Conservation (phyloP, 2,113 vertebrate species). For the Vulpes lagopus region DNA sequence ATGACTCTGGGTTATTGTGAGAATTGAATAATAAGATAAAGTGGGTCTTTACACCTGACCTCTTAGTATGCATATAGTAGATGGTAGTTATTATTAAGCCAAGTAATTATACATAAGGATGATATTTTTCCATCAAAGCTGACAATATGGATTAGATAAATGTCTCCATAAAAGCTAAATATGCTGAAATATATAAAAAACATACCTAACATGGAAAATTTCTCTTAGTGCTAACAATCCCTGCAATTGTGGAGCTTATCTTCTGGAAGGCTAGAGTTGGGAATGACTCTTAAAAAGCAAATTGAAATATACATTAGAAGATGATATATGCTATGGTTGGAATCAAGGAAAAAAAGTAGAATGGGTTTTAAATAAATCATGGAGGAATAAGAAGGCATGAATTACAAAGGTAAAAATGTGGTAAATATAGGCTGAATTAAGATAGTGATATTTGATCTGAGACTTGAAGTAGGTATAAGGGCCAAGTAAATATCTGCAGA, state of each 20-base stretch:
- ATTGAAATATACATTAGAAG: neutral
- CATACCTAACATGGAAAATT: neutral
- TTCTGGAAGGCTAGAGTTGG: neutral
- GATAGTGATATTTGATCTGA: neutral
- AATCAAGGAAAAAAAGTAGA: neutral
- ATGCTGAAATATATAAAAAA: neutral
- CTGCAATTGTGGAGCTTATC: neutral
- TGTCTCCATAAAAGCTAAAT: neutral
- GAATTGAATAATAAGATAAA: neutral
- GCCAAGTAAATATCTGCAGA: neutral
- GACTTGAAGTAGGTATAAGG: neutral
- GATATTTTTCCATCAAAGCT: constrained; percentile 1
- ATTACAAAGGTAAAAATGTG: neutral
- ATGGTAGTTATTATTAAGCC: neutral
- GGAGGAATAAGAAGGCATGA: neutral
- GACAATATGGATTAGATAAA: neutral
- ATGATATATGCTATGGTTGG: neutral
- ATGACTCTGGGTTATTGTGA: neutral
- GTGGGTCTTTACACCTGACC: neutral
- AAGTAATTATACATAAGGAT: neutral
- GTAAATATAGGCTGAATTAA: neutral
- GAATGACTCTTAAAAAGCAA: neutral
- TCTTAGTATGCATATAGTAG: neutral
- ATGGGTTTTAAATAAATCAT: neutral
- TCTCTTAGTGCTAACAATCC: neutral